Evolutionary conservation across 2,113 vertebrate genomes (phyloP), one percentile per base, ranked within the genome.

Genomic region (Marmota monax): DNA sequence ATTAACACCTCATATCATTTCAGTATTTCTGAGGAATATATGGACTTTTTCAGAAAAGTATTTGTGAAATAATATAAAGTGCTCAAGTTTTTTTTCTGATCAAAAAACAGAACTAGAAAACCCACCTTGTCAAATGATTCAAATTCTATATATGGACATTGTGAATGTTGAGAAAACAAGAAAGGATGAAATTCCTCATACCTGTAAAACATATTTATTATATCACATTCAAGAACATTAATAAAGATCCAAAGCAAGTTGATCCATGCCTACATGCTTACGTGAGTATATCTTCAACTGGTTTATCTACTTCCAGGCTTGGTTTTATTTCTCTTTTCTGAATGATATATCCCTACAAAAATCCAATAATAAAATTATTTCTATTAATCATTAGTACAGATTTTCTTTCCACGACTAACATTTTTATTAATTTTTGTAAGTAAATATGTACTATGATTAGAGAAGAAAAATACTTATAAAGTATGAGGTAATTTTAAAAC

Each of bases 151-250:
- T 99, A 98, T 0, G 98, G 99, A 96, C 98, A 99, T 90, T 99
- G 98, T 96, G 97, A 97, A 98, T 99, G 99, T 97, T 99, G 99
- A 86, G 98, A 99, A 98, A 99, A 99, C 95, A 99, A 99, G 98
- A 99, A 99, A 96, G 99, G 99, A 98, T 99, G 99, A 98, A 99
- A 99, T 97, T 99, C 99, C 95, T 99, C 99, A 96, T 99, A 99
- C 98, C 99, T 99, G 98, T 92, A 98, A 98, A 97, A 98, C 65
- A 98, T 63, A 98, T 97, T 93, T 95, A 94, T 95, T 98, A 92
- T 92, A 98, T 97, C 90, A 98, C 84, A 98, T 96, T 93, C 96
- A 95, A 95, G 84, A 96, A 96, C 18, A 94, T 86, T 69, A 87
- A 86, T 27, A 96, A 1, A 80, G 32, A 88, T 48, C 48, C n/a